Evolutionary conservation across 1,140 invertebrate genomes (phyloP), one percentile per base, ranked within the genome.

Genomic region (Achroia grisella): DNA sequence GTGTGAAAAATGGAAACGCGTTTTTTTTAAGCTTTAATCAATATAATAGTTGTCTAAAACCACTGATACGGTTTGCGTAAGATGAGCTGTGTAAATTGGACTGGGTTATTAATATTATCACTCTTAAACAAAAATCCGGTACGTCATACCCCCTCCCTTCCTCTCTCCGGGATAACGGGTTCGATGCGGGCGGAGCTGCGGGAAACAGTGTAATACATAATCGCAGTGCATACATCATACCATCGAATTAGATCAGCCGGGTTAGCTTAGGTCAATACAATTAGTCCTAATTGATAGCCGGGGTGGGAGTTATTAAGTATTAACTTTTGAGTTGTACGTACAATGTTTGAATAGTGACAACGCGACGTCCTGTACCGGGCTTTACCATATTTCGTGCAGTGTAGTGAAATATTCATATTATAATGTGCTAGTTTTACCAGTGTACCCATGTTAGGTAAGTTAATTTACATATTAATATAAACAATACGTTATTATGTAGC

Each of bases 191-290:
- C n/a, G n/a, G n/a, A n/a, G n/a, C n/a, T n/a, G n/a, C 17, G 17
- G 17, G 17, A 23, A 23, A 23, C 17, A 23, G 17, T 23, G 17
- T 23, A 23, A 23, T 3, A 47, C 35, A 44, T 33, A 49, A 39
- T 44, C 34, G 32, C 43, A 39, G 17, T 52, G 58, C 47, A 58
- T 66, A 57, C 71, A 69, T 74, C 68, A 71, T 64, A 53, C 52
- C 48, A 56, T 64, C 49, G 53, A 77, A 77, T 79, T 77, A 82
- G 73, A 69, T 58, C 63, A 53, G 50, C 41, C 60, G 73, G 75
- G 78, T 79, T 72, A 71, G 63, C 75, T 79, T 76, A 79, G 78
- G 78, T 82, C 78, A 82, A 82, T 74, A 71, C 69, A 82, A 82
- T 82, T 82, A 82, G 43, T 46, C 42, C 53, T 82, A 79, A 82